phyloP scores from a whole-genome alignment of 2,888 invertebrate genomes.

The Seira ritae region DNA sequence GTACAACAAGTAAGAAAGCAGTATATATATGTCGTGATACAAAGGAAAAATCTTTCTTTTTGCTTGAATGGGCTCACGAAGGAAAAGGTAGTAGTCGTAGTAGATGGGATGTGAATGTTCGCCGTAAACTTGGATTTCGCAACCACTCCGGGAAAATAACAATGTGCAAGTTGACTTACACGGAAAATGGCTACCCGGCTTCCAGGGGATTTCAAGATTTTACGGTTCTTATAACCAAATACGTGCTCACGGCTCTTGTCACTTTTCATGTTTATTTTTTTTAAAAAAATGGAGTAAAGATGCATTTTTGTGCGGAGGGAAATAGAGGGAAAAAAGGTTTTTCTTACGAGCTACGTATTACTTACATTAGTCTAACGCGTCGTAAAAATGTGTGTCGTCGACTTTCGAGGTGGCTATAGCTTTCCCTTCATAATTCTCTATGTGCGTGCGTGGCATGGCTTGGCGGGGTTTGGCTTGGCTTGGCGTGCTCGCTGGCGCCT shows the following conservation, averaged over 20 bases:
- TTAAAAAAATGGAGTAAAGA: background rate
- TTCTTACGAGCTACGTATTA: too few species aligned
- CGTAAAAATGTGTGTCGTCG: conserved; percentile 44
- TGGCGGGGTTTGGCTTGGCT: conserved; percentile 4
- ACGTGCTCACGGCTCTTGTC: background rate
- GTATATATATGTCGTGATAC: background rate
- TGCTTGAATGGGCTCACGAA: too few species aligned
- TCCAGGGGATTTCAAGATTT: too few species aligned
- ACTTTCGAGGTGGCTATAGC: background rate
- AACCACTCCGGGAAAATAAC: too few species aligned
- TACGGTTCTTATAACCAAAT: too few species aligned
- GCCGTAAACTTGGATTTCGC: too few species aligned
- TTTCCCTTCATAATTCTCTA: background rate
- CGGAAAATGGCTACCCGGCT: too few species aligned
- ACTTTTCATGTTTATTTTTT: background rate
- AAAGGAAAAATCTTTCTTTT: too few species aligned
- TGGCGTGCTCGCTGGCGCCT: conserved; percentile 17
- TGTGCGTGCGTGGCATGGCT: background rate
- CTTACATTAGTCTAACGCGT: conserved; percentile 26
- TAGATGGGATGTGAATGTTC: too few species aligned
- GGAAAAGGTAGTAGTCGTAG: too few species aligned
- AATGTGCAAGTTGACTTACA: too few species aligned
- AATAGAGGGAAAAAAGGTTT: conserved; percentile 26
- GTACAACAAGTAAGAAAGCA: conserved; percentile 3
- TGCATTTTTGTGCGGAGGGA: conserved; percentile 41